Conservation (phyloP, 1,140 invertebrate species). For the Pseudomyrmex gracilis region DNA sequence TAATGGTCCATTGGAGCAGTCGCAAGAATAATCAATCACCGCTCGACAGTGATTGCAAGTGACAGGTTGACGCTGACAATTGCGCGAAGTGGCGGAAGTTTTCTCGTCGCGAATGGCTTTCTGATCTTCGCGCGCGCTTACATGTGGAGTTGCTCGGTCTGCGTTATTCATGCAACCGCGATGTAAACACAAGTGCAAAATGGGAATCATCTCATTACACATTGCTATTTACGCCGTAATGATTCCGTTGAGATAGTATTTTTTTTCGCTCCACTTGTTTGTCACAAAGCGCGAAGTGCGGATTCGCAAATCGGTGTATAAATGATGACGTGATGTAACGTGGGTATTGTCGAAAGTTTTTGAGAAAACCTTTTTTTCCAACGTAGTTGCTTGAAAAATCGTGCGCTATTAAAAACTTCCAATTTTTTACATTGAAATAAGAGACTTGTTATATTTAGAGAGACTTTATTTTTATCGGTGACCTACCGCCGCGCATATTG, state of each 20-base stretch:
- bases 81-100: neutral
- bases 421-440: neutral
- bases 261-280: too few relatives aligned
- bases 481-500: neutral
- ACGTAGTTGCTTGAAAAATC: neutral
- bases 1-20: neutral
- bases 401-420: neutral
- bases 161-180: slow-evolving; percentile 73
- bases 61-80: slow-evolving; percentile 15
- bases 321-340: too few relatives aligned
- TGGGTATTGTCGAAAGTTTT: too few relatives aligned
- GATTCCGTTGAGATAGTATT: neutral
- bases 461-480: neutral
- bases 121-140: slow-evolving; percentile 36
- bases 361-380: neutral
- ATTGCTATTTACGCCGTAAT: neutral
- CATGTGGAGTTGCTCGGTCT: slow-evolving; percentile 52
- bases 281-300: too few relatives aligned
- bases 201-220: slow-evolving; percentile 73
- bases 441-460: neutral
- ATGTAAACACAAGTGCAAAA: slow-evolving; percentile 68
- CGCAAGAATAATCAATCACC: slow-evolving; percentile 11
- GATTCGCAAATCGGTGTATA: too few relatives aligned
- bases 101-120: slow-evolving; percentile 45
- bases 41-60: slow-evolving; percentile 20